phyloP scores from a whole-genome alignment of 2,797 vertebrate genomes.

The Pseudochirops cupreus region DNA sequence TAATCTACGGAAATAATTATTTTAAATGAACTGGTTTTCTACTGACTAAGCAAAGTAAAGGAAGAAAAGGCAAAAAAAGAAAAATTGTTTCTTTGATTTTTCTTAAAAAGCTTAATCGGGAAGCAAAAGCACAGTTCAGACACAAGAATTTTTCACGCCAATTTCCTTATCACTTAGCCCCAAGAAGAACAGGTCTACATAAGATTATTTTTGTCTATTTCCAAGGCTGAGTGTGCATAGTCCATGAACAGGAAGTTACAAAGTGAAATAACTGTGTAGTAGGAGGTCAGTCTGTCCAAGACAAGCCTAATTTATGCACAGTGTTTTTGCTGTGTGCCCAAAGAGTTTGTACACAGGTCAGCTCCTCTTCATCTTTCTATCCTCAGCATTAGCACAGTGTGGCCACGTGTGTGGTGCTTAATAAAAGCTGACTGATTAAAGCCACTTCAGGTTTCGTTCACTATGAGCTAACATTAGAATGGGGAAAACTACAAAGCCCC shows the following conservation, averaged over 20 bases:
- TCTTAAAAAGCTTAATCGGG: slow-evolving; percentile 7
- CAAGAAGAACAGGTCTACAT: background rate
- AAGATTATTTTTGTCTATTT: background rate
- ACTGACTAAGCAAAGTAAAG: background rate
- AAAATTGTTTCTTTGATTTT: slow-evolving; percentile 8
- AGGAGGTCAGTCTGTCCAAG: background rate
- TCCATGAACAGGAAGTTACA: background rate
- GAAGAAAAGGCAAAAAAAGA: slow-evolving; percentile 49
- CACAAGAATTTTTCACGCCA: background rate
- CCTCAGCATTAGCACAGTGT: background rate
- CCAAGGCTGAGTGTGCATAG: background rate
- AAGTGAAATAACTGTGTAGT: background rate
- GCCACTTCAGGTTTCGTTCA: background rate
- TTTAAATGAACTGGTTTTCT: slow-evolving; percentile 36
- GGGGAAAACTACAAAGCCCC: background rate
- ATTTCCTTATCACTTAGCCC: background rate
- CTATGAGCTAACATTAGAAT: background rate
- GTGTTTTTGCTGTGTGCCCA: background rate
- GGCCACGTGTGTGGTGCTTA: background rate
- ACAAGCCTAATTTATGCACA: background rate
- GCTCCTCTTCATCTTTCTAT: background rate
- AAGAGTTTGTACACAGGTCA: background rate
- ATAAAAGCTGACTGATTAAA: background rate
- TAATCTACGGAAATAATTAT: slow-evolving; percentile 35
- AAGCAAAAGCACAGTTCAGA: slow-evolving; percentile 23